Conservation (phyloP, 2,797 vertebrate species). For the Craterocephalus amniculus region DNA sequence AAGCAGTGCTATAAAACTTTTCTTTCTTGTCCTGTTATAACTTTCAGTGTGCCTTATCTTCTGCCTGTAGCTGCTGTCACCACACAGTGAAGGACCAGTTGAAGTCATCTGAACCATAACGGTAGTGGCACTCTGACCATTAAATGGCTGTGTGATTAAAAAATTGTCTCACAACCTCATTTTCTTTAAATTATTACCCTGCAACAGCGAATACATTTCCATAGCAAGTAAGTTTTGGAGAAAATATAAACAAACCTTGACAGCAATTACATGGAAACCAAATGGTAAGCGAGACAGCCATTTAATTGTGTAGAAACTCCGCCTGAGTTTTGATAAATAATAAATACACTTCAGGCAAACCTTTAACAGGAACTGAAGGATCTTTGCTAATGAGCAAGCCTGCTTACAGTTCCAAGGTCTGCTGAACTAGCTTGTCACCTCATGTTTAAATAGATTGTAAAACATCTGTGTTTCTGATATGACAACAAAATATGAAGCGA, state of each 20-base stretch:
- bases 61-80: no score
- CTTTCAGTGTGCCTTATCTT: no score
- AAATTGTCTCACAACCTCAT: background rate
- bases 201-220: background rate
- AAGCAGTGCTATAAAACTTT: no score
- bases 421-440: background rate
- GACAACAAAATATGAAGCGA: background rate
- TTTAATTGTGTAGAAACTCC: background rate
- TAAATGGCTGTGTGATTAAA: background rate
- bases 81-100: background rate
- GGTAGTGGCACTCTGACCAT: background rate
- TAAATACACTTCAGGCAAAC: constrained; percentile 9
- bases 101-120: background rate
- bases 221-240: background rate
- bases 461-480: background rate
- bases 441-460: background rate
- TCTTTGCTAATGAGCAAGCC: background rate
- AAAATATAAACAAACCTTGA: background rate
- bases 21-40: no score
- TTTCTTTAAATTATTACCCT: background rate
- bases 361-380: background rate
- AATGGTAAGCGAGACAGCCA: background rate
- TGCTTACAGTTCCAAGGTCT: background rate
- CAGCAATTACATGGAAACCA: background rate
- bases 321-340: background rate